Evolutionary conservation across 2,888 invertebrate genomes (phyloP).

Genomic region (Phymatocera aterrima): DNA sequence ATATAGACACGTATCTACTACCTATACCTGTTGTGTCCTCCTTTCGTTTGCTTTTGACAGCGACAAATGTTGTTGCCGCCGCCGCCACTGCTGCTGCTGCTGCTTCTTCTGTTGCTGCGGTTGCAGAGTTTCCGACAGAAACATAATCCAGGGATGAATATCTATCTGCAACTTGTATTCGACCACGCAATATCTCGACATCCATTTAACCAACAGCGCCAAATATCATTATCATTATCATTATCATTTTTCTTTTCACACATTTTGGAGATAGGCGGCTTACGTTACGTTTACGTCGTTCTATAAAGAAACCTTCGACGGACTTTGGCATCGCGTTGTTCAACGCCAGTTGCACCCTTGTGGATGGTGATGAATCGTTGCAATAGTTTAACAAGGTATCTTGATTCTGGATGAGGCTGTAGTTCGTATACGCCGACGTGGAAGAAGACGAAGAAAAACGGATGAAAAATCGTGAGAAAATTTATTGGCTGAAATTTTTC

Average conservation of each 20-base stretch:
- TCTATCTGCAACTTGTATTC: not conserved
- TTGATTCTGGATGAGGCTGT: too few relatives aligned
- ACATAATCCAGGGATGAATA: not conserved
- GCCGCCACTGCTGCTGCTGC: too few relatives aligned
- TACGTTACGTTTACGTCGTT: not conserved
- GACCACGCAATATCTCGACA: not conserved
- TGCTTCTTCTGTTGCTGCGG: too few relatives aligned
- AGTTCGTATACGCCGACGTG: too few relatives aligned
- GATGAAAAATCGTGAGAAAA: too few relatives aligned
- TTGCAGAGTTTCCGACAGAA: not conserved
- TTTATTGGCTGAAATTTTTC: too few relatives aligned
- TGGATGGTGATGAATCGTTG: slow-evolving; percentile 24
- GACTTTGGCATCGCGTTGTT: not conserved
- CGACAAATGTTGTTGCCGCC: not conserved
- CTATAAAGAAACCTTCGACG: not conserved
- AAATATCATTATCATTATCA: not conserved
- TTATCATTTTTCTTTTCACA: too few relatives aligned
- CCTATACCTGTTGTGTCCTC: too few relatives aligned
- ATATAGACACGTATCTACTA: not conserved
- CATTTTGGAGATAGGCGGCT: not conserved
- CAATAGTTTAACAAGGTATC: too few relatives aligned
- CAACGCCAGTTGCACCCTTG: not conserved
- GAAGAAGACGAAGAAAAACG: too few relatives aligned
- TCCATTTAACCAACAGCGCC: not conserved
- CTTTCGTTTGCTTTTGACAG: not conserved